Evolutionary conservation across 2,113 vertebrate genomes (phyloP).

Genomic region (Megaptera novaeangliae): DNA sequence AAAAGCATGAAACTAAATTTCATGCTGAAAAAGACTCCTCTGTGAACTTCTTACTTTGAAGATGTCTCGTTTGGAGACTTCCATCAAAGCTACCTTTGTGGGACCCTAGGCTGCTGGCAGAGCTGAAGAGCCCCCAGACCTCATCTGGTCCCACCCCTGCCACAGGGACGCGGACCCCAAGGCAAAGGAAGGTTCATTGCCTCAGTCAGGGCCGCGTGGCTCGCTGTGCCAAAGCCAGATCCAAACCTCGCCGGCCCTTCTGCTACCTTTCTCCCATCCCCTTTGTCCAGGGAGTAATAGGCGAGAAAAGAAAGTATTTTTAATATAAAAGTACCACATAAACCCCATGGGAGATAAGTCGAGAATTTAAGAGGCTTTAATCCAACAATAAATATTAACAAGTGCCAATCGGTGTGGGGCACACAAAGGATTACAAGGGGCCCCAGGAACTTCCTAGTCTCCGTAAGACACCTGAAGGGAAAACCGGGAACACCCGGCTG

Average conservation of each 20-base stretch:
- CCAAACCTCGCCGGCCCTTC: neutral
- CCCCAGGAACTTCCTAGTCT: neutral
- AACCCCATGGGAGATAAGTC: neutral
- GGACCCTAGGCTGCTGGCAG: neutral
- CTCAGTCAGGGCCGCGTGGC: neutral
- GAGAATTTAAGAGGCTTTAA: constrained; percentile 33
- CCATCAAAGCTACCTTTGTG: neutral
- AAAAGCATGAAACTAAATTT: neutral
- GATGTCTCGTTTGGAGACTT: neutral
- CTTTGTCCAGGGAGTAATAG: neutral
- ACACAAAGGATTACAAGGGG: neutral
- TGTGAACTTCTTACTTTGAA: neutral
- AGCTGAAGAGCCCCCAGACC: neutral
- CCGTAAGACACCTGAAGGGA: neutral
- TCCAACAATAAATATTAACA: constrained; percentile 39
- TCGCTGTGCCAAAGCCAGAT: neutral
- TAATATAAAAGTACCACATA: constrained; percentile 10
- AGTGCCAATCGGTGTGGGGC: neutral
- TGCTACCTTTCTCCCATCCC: neutral
- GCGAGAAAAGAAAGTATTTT: neutral
- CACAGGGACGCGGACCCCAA: neutral
- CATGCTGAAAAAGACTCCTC: neutral
- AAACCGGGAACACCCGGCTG: neutral
- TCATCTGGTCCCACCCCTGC: neutral
- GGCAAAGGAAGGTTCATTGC: neutral